phyloP scores from a whole-genome alignment of 1,140 invertebrate species.

The Aleiodes sp. region DNA sequence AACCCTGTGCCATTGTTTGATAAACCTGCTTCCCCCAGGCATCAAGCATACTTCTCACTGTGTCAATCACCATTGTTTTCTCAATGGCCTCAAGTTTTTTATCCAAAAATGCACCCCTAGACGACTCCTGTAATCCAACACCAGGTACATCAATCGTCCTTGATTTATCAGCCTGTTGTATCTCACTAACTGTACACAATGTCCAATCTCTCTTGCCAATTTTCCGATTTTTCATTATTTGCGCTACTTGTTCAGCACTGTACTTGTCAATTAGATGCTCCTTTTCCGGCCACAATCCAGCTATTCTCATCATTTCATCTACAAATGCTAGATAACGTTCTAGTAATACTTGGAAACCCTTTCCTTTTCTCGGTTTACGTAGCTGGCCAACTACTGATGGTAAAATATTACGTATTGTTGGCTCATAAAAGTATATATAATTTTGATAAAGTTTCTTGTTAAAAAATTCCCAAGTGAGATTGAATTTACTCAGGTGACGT shows the following conservation, averaged over 20 bases:
- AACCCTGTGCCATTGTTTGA: constrained; percentile 21
- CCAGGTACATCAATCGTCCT: constrained; percentile 12
- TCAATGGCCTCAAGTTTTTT: background rate
- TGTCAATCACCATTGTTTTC: background rate
- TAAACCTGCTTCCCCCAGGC: constrained; percentile 16
- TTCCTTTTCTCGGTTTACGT: constrained; percentile 60
- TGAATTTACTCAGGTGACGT: constrained; percentile 69
- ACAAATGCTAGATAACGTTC: constrained; percentile 71
- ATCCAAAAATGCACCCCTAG: background rate
- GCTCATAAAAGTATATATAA: constrained; percentile 70
- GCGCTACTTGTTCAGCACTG: constrained; percentile 38
- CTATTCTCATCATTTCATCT: constrained; percentile 72
- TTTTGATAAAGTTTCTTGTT: constrained; percentile 74
- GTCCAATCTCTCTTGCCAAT: background rate
- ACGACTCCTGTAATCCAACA: background rate
- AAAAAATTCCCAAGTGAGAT: constrained; percentile 72
- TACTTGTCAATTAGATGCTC: constrained; percentile 71
- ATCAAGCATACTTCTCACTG: constrained; percentile 5
- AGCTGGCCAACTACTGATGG: constrained; percentile 45
- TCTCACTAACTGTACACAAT: constrained; percentile 7
- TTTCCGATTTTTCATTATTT: constrained; percentile 33
- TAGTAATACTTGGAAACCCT: constrained; percentile 67
- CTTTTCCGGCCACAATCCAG: constrained; percentile 69
- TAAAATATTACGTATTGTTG: constrained; percentile 70
- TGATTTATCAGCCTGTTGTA: background rate